Conservation (phyloP, 2,113 vertebrate genomes). For the Actinemys pallida region DNA sequence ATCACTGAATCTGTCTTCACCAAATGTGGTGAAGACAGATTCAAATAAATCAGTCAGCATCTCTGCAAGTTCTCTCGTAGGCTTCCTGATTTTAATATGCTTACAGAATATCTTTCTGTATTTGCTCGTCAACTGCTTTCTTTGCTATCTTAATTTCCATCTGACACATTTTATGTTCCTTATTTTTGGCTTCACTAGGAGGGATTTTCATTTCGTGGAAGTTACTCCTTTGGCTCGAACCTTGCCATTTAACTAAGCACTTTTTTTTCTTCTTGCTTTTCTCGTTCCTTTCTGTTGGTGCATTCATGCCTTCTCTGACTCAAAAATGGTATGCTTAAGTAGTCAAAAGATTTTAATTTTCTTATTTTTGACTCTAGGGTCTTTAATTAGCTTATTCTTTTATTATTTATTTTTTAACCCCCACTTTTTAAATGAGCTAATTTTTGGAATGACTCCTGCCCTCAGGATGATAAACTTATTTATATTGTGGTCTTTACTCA, state of each 20-base stretch:
- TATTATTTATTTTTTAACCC: accelerated
- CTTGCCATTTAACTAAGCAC: background rate
- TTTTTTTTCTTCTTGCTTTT: background rate
- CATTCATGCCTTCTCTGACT: background rate
- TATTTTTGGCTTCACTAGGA: background rate
- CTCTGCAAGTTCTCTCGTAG: background rate
- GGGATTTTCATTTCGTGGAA: constrained; percentile 19
- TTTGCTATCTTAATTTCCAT: background rate
- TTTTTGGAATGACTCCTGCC: background rate
- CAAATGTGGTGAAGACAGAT: background rate
- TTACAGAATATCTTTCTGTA: background rate
- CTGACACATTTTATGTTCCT: background rate
- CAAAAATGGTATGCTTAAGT: background rate
- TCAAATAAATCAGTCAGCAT: background rate
- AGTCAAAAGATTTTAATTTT: background rate
- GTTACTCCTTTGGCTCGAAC: background rate
- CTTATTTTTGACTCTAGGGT: background rate
- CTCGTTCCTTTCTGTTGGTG: background rate
- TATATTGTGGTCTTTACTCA: background rate
- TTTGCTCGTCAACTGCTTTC: background rate
- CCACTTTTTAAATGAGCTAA: background rate
- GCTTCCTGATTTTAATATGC: background rate
- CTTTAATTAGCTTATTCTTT: background rate
- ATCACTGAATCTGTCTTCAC: background rate
- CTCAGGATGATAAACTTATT: background rate